A percentile compares a stretch with the other conserved stretches of the same genome.
Conservation (phyloP, 2,888 invertebrate species). For the Ischnura elegans region DNA sequence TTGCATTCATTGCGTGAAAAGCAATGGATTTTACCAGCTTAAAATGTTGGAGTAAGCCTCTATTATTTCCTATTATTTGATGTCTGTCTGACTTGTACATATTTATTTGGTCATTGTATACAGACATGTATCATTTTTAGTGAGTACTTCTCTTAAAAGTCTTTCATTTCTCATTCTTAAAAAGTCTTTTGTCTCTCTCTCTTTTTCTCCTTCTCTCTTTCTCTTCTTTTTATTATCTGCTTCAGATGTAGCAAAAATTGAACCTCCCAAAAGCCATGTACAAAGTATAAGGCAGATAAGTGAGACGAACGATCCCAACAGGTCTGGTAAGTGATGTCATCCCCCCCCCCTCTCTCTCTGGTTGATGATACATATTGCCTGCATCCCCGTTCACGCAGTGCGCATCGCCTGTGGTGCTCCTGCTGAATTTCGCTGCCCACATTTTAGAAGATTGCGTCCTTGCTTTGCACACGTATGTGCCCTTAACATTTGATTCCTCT, state of each 20-base stretch:
- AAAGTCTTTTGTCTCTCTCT: constrained; percentile 52
- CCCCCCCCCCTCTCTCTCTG: no score
- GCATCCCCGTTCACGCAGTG: not conserved
- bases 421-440: not conserved
- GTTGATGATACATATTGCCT: no score
- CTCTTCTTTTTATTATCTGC: constrained; percentile 64
- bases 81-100: constrained; percentile 14
- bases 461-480: no score
- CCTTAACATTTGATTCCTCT: not conserved
- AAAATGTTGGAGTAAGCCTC: not conserved
- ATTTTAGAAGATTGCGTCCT: no score
- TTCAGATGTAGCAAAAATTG: constrained; percentile 69
- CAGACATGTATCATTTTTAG: constrained; percentile 15
- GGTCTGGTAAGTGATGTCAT: constrained; percentile 70
- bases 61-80: no score
- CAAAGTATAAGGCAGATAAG: constrained; percentile 68
- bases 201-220: constrained; percentile 68
- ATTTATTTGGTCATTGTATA: constrained; percentile 31
- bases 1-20: not conserved
- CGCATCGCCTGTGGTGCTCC: not conserved
- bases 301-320: constrained; percentile 68
- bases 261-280: constrained; percentile 67
- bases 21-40: not conserved
- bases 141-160: not conserved
- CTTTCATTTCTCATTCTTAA: constrained; percentile 29